Evolutionary conservation across 2,888 invertebrate species (phyloP).

Genomic region (Apamea monoglypha): DNA sequence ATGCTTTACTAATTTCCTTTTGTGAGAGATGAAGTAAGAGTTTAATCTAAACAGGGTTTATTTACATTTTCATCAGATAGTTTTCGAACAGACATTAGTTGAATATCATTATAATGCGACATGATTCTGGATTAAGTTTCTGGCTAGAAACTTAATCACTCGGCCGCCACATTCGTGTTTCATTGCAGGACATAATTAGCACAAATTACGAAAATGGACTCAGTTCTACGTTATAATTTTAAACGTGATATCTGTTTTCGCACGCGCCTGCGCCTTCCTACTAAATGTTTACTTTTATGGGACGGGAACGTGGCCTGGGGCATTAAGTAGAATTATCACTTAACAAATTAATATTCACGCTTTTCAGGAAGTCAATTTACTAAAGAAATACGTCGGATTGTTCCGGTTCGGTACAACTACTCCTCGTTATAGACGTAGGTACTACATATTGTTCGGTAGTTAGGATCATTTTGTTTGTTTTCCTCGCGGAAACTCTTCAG

Average conservation of each 20-base stretch:
- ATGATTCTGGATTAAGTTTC: conserved; percentile 2
- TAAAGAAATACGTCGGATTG: conserved; percentile 17
- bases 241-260: conserved; percentile 66
- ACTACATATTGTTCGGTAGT: background rate
- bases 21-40: background rate
- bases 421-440: background rate
- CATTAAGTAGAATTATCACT: conserved; percentile 54
- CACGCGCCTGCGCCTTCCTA: conserved; percentile 66
- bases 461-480: conserved; percentile 10
- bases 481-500: background rate
- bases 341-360: conserved; percentile 31
- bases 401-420: background rate
- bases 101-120: background rate
- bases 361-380: conserved; percentile 32
- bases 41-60: background rate
- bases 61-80: background rate
- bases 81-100: background rate
- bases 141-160: conserved; percentile 5
- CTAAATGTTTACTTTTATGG: conserved; percentile 63
- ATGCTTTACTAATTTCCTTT: background rate
- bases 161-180: conserved; percentile 22
- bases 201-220: conserved; percentile 59
- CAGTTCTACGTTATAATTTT: conserved; percentile 63
- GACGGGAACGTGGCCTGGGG: conserved; percentile 57
- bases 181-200: conserved; percentile 38